Base-by-base conservation (phyloP, 2,888 invertebrate genomes). In the Tetragonisca angustula region DNA sequence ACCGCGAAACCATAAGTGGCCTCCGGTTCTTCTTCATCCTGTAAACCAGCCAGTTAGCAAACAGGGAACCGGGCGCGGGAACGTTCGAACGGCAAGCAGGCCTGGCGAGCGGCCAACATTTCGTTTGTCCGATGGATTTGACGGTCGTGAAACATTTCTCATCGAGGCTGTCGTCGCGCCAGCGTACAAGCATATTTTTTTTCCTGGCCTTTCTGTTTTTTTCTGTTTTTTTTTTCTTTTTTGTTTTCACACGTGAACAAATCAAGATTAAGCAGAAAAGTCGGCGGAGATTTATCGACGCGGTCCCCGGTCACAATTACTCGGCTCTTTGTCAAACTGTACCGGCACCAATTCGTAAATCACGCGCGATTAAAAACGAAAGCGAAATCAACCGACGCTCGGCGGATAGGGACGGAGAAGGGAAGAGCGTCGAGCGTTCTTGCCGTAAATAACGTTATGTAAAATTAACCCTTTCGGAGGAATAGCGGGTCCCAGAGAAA, bases 41-140 rank as follows among this genome's bases (percentile, higher is more conserved):
- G 81, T 43, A 52, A 73, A 81, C 61, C 59, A 81, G 79, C 59
- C 84, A 68, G 79, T 71, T 73, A 59, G 84, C 75, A 81, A 87
- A 85, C 78, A 85, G n/a, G 15, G 64, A 79, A 78, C 43, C 71
- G 68, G 64, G 50, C 61, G 50, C 61, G n/a, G 62, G 52, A 75
- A 50, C 62, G 68, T 81, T 59, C 21, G 74, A 71, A 50, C 65
- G 72, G 32, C 61, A 21, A 75, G 17, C 75, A 50, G 24, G 70
- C 75, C 62, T 85, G 86, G 86, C 83, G 21, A n/a, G 6, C 19
- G 17, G 83, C 86, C 86, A 87, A 61, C 74, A 75, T 81, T 70
- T 79, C 84, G 79, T 77, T 80, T 72, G 76, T 68, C 43, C 85
- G 79, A 76, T 68, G 79, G 75, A 75, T 79, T 76, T 75, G 72